phyloP scores from a whole-genome alignment of 2,113 vertebrate species.

The Axis porcinus region DNA sequence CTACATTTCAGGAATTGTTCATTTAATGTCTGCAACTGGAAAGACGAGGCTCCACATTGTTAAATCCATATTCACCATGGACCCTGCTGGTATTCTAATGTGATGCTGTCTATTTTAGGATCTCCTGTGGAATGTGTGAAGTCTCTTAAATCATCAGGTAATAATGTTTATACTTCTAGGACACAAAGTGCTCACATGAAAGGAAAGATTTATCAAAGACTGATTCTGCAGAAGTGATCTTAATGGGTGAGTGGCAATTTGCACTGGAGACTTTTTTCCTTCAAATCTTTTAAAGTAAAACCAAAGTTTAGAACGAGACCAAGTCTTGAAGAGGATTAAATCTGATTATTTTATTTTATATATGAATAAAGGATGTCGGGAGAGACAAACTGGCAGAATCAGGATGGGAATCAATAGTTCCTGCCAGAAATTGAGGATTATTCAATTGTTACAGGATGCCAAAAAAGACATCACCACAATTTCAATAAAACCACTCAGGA shows the following conservation, averaged over 20 bases:
- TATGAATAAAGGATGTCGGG: neutral
- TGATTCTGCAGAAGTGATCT: neutral
- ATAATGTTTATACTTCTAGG: constrained; percentile 28
- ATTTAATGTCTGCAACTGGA: neutral
- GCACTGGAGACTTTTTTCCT: neutral
- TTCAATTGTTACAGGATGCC: neutral
- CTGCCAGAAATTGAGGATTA: neutral
- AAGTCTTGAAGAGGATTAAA: neutral
- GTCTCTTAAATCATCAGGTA: constrained; percentile 27
- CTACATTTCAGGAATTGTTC: neutral
- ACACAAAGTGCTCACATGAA: neutral
- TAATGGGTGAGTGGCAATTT: neutral
- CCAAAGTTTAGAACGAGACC: neutral
- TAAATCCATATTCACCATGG: neutral
- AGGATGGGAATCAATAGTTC: neutral
- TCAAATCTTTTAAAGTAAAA: neutral
- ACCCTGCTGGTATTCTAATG: neutral
- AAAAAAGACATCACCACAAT: neutral
- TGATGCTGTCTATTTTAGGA: neutral
- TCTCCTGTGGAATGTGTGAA: neutral
- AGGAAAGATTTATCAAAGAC: neutral
- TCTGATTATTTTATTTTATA: neutral
- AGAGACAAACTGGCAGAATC: neutral
- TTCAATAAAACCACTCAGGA: neutral
- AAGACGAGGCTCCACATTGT: neutral